These are phyloP conservation scores for Entelurus aequoreus DNA, from an alignment of 2,113 vertebrate genomes.

Conservation along the genomic window DNA sequence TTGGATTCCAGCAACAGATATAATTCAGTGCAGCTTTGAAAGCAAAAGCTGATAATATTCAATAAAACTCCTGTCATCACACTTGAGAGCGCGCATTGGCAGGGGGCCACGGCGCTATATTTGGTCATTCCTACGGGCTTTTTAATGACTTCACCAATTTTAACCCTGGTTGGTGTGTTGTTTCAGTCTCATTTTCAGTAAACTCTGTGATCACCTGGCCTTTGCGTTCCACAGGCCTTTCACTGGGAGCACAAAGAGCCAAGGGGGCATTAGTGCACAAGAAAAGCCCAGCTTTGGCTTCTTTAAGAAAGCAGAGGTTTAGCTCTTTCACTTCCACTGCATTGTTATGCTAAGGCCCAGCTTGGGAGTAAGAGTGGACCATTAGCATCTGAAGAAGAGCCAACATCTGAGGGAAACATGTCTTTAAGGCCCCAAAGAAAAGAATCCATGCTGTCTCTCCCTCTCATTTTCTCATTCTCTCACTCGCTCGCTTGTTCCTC, in stretches of 20 bases:
- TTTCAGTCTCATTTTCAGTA: constrained; percentile 73
- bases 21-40: constrained; percentile 62
- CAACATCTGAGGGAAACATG: constrained; percentile 77
- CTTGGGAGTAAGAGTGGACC: constrained; percentile 69
- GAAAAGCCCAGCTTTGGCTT: constrained; percentile 74
- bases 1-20: constrained; percentile 54
- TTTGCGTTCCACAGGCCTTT: constrained; percentile 67
- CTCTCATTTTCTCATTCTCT: constrained; percentile 69
- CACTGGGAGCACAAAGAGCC: constrained; percentile 68
- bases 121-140: constrained; percentile 45
- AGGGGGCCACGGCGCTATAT: constrained; percentile 48
- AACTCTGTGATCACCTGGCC: constrained; percentile 73
- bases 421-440: constrained; percentile 74
- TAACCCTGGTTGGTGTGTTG: constrained; percentile 45
- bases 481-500: constrained; percentile 66
- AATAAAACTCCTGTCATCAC: constrained; percentile 49
- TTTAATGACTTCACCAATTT: constrained; percentile 49
- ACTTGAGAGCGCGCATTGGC: constrained; percentile 37
- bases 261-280: constrained; percentile 72
- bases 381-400: constrained; percentile 82
- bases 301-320: constrained; percentile 77
- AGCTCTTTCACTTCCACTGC: constrained; percentile 76
- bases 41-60: constrained; percentile 66
- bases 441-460: constrained; percentile 71
- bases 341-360: constrained; percentile 78